Base-by-base conservation (phyloP, 1,140 invertebrate species). In the Rhopalosiphum maidis region DNA sequence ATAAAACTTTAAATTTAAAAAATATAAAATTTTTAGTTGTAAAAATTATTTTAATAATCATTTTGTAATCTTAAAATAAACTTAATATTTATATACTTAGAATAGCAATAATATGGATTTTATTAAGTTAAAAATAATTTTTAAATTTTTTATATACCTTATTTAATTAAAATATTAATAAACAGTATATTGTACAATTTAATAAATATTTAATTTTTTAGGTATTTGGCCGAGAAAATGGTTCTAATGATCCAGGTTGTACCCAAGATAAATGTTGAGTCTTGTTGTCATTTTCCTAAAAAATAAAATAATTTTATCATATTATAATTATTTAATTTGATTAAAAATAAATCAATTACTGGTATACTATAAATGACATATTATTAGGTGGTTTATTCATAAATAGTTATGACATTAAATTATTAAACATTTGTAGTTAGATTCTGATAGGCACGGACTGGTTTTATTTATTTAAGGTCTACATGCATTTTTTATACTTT, bases 261-360 rank as follows among this genome's bases (percentile, higher is more conserved):
- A 97, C 97, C 97, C 97, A 98, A 0, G 97, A 97, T 93, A 97
- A 96, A 9, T 97, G 97, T 94, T 41, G 90, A 55, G 51, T 54
- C n/a, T 55, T 60, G 37, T 23, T 90, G 21, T 93, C n/a, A n/a
- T 55, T 93, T 22, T 83, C 55, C 94, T 93, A 43, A 41, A 93
- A 68, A 43, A 86, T 4, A 94, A 90, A 41, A 90, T 21, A 90
- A 68, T 55, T 89, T 7, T 23, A 22, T 23, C 22, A 54, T 35
- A 88, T 51, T 0, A 54, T 68, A n/a, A 68, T n/a, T 68, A 68
- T 68, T 15, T n/a, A 68, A 6, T 18, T n/a, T n/a, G 0, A 9
- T n/a, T 68, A 18, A n/a, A 68, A 77, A 68, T 18, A 77, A 77
- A 9, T 77, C 5, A n/a, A n/a, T 35, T 77, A 77, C 1, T n/a